These are phyloP conservation scores for Sarcoramphus papa DNA, from an alignment of 2,797 vertebrate species.

Conservation along the genomic window DNA sequence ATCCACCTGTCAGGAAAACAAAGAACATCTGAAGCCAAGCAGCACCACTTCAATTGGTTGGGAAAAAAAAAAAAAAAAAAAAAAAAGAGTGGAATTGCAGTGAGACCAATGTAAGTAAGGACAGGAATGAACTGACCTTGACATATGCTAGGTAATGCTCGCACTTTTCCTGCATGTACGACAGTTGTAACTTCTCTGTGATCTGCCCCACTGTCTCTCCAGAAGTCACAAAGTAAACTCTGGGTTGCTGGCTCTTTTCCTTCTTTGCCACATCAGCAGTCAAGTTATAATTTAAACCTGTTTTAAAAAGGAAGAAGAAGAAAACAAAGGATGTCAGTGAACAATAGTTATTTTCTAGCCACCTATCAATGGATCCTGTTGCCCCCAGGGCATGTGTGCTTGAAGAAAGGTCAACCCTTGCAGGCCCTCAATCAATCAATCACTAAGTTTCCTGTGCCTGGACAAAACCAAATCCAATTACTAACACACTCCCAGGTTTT, in stretches of 20 bases:
- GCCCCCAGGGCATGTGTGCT: neutral
- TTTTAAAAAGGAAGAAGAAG: constrained; percentile 24
- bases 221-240: constrained; percentile 85
- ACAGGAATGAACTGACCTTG: constrained; percentile 80
- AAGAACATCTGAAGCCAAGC: neutral
- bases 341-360: constrained; percentile 17
- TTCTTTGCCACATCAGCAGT: constrained; percentile 90
- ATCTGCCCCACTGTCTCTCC: constrained; percentile 84
- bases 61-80: no score
- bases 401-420: neutral
- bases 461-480: neutral
- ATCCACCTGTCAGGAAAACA: neutral
- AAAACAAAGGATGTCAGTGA: constrained; percentile 29
- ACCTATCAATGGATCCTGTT: neutral
- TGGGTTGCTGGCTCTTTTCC: constrained; percentile 82
- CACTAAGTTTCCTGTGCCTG: neutral
- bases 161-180: constrained; percentile 80
- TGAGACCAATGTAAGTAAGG: neutral
- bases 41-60: neutral
- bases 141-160: constrained; percentile 85
- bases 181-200: constrained; percentile 80
- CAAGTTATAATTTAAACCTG: constrained; percentile 90
- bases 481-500: neutral
- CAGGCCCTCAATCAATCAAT: constrained; percentile 15
- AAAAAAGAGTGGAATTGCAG: neutral